Conservation (phyloP, 1,140 invertebrate species). For the Lepidostoma basale region DNA sequence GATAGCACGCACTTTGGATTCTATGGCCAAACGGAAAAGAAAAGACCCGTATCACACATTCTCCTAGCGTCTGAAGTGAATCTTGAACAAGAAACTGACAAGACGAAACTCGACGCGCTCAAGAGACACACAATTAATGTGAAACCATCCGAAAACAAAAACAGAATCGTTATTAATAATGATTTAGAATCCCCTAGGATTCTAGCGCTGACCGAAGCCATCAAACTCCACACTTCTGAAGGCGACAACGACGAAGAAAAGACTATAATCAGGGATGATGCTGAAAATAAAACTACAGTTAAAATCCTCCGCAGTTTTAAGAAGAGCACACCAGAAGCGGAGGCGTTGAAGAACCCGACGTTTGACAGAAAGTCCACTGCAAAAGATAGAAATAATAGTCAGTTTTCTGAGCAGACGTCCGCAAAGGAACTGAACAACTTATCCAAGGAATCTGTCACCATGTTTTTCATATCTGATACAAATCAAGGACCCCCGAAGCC, state of each 20-base stretch:
- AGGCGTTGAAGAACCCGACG: not conserved
- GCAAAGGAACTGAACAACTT: constrained; percentile 29
- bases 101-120: constrained; percentile 21
- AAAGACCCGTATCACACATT: constrained; percentile 40
- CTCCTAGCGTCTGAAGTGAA: constrained; percentile 36
- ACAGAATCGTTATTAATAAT: not conserved
- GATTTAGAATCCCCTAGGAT: constrained; percentile 10
- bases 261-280: constrained; percentile 4
- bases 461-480: constrained; percentile 39
- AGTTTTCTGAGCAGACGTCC: constrained; percentile 35
- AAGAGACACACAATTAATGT: constrained; percentile 29
- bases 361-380: constrained; percentile 24
- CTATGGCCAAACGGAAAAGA: constrained; percentile 36
- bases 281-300: constrained; percentile 25
- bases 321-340: constrained; percentile 26
- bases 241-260: not conserved
- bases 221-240: constrained; percentile 1
- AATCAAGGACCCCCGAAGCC: constrained; percentile 19
- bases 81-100: constrained; percentile 31
- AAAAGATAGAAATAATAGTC: constrained; percentile 1
- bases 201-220: not conserved
- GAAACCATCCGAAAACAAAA: not conserved
- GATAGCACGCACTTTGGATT: constrained; percentile 36
- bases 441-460: constrained; percentile 37
- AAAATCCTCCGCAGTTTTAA: constrained; percentile 38